These are phyloP conservation scores for Aspidiotus destructor DNA, from an alignment of 2,888 invertebrate genomes.

Conservation along the genomic window DNA sequence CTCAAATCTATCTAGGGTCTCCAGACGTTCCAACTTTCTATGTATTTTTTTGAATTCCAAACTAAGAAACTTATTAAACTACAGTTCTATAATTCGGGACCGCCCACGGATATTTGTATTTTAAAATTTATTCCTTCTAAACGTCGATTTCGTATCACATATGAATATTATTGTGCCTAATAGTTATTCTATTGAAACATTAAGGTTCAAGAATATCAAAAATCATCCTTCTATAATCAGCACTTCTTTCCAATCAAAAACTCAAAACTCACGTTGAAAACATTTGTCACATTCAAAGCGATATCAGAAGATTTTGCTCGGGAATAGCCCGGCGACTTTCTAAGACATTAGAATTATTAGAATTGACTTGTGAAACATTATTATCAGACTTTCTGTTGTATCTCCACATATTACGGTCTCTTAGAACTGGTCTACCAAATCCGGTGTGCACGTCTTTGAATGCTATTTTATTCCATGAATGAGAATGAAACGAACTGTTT, in stretches of 20 bases:
- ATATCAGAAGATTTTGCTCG: slow-evolving; percentile 24
- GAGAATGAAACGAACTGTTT: neutral
- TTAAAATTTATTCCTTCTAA: too few species aligned
- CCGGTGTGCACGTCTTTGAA: slow-evolving; percentile 62
- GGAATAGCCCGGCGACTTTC: neutral
- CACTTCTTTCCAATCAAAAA: too few species aligned
- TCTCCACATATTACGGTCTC: slow-evolving; percentile 60
- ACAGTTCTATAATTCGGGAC: too few species aligned
- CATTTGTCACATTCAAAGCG: slow-evolving; percentile 6
- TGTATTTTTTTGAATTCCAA: too few species aligned
- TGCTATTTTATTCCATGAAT: slow-evolving; percentile 46
- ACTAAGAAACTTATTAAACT: too few species aligned
- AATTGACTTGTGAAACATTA: neutral
- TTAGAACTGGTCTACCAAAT: slow-evolving; percentile 57
- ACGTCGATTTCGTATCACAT: too few species aligned
- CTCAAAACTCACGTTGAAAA: neutral
- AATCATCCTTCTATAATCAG: neutral
- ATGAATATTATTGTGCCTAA: too few species aligned
- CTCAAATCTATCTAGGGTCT: too few species aligned
- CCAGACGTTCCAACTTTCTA: too few species aligned
- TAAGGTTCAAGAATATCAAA: neutral
- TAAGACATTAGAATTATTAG: neutral
- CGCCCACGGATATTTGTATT: too few species aligned
- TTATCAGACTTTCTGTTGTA: slow-evolving; percentile 40
- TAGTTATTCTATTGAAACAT: too few species aligned